Evolutionary conservation across 2,113 vertebrate species (phyloP), one percentile per base, ranked within the genome.

Genomic region (Alethe castanea): DNA sequence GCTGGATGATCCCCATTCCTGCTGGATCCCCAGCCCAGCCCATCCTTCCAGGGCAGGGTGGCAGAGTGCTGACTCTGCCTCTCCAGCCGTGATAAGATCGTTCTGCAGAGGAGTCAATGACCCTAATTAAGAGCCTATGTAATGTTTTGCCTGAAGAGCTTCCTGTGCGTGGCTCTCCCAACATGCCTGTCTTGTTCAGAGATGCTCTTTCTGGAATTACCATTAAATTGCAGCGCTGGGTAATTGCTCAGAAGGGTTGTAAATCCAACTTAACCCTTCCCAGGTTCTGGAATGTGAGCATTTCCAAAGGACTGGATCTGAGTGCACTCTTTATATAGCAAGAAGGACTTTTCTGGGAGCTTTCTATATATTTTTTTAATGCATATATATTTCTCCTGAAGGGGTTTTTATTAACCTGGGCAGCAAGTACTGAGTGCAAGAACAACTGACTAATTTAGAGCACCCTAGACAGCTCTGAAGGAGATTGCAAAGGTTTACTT

Each of bases 101-200:
- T 38, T 92, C 16, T 0, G 8, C 56, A 48, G 70, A 92, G 90
- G 87, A 96, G 90, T 92, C 95, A 92, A 77, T 96, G 95, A 93
- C 95, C 94, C 95, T 94, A 86, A 92, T 96, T 95, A 93, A 77
- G 60, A 88, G 88, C 42, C 7, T 81, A 47, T 86, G 86, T 93
- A 88, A 96, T 92, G 95, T 94, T 96, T 97, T 92, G 95, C 95
- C 96, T 88, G 80, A 84, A 95, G 95, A 96, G 94, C 83, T 96
- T 97, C 96, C 96, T 95, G 95, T 56, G 86, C 83, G 64, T 56
- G 81, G 93, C 92, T 97, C 91, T 95, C 94, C 94, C 86, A 50
- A 88, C 92, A 57, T 74, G 94, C 65, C 95, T 95, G 86, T 95
- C 94, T 85, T 96, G 95, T 92, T 95, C 86, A 42, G 91, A 92